Percentiles rank a stretch among this genome's conserved stretches.
Evolutionary conservation across 2,797 vertebrate species (phyloP).

Genomic region (Sarcophilus harrisii): DNA sequence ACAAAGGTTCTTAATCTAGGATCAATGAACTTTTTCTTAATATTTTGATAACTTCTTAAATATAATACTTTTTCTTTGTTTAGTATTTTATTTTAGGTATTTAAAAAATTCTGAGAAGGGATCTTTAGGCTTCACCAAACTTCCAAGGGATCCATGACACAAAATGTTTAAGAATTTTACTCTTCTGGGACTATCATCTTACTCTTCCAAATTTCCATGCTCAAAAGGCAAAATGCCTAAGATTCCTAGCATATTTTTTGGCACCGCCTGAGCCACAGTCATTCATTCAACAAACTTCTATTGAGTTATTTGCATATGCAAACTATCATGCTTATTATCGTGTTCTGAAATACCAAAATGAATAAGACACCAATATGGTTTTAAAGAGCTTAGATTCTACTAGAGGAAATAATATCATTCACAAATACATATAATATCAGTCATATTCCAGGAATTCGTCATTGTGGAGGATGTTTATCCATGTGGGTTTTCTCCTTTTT

Average conservation of each 20-base stretch:
- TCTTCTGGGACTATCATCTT: background rate
- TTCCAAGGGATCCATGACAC: background rate
- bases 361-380: background rate
- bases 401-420: conserved; percentile 10
- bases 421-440: background rate
- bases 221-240: background rate
- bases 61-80: background rate
- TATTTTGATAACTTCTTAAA: background rate
- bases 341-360: background rate
- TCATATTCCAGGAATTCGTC: conserved; percentile 6
- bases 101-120: background rate
- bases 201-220: background rate
- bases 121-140: background rate
- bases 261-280: background rate
- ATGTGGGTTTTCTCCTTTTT: background rate
- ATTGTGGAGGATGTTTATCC: conserved; percentile 49
- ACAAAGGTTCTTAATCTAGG: background rate
- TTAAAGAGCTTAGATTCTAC: conserved; percentile 56
- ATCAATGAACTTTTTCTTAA: background rate
- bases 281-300: background rate
- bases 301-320: background rate
- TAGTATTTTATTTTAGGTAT: background rate
- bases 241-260: background rate
- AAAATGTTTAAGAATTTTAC: background rate
- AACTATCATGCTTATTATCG: background rate